These are phyloP conservation scores for Ciona savignyi DNA, from an alignment of 23 tunicate genomes.

Conservation along the genomic window DNA sequence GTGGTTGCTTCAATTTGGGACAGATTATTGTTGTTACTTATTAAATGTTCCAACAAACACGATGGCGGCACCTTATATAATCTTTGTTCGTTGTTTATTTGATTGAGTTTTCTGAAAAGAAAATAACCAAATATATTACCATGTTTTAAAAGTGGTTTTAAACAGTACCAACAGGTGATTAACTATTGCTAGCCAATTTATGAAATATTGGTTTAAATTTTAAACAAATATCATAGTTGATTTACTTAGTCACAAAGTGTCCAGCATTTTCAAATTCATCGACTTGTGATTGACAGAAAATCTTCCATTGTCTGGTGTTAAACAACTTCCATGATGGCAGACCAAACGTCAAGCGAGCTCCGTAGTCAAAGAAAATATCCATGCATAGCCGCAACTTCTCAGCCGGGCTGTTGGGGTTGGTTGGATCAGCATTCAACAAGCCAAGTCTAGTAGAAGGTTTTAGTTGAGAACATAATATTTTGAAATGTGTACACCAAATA, in stretches of 20 bases:
- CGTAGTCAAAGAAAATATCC: conserved; percentile 93
- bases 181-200: no score
- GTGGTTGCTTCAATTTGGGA: conserved; percentile 61
- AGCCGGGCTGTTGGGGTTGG: conserved; percentile 39
- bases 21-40: conserved; percentile 35
- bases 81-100: conserved; percentile 20
- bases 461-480: no score
- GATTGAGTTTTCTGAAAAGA: conserved; percentile 51
- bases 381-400: conserved; percentile 59
- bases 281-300: conserved; percentile 60
- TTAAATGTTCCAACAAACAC: conserved; percentile 70
- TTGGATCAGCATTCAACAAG: conserved; percentile 15
- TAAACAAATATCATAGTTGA: background rate
- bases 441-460: no score
- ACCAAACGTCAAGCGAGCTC: conserved; percentile 87
- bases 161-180: no score
- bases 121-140: background rate
- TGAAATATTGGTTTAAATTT: no score
- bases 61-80: background rate
- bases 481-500: no score
- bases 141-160: background rate
- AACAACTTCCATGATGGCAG: conserved; percentile 75
- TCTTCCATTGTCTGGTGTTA: conserved; percentile 75
- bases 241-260: conserved; percentile 76
- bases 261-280: conserved; percentile 92